Evolutionary conservation across 2,113 vertebrate genomes (phyloP).

Genomic region (Pionites leucogaster): DNA sequence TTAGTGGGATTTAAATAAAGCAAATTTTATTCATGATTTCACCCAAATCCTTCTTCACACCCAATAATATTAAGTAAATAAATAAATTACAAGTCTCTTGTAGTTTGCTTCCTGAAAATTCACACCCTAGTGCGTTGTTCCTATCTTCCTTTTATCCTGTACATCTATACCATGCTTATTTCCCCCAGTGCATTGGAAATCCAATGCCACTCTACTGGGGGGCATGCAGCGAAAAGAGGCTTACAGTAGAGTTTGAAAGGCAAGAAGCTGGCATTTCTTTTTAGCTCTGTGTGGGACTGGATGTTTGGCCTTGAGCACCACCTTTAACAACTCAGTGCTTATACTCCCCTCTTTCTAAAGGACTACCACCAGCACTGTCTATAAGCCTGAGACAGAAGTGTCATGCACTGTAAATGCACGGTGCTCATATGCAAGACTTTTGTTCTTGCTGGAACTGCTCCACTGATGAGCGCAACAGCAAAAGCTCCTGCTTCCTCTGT

Average conservation of each 20-base stretch:
- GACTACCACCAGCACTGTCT: accelerated
- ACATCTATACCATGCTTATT: background rate
- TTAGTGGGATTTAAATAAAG: background rate
- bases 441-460: background rate
- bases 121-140: background rate
- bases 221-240: background rate
- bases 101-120: background rate
- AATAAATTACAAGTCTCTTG: background rate
- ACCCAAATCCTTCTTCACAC: background rate
- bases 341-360: background rate
- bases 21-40: background rate
- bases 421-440: background rate
- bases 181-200: background rate
- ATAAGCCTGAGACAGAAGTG: accelerated
- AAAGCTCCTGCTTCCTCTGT: background rate
- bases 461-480: background rate
- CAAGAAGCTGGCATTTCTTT: background rate
- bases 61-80: background rate
- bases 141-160: background rate
- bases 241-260: background rate
- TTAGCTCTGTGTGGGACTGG: background rate
- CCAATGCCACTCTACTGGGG: background rate
- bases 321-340: background rate
- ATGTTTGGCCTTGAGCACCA: background rate
- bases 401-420: background rate